phyloP scores from a whole-genome alignment of 2,797 vertebrate species.

The Microhierax caerulescens region DNA sequence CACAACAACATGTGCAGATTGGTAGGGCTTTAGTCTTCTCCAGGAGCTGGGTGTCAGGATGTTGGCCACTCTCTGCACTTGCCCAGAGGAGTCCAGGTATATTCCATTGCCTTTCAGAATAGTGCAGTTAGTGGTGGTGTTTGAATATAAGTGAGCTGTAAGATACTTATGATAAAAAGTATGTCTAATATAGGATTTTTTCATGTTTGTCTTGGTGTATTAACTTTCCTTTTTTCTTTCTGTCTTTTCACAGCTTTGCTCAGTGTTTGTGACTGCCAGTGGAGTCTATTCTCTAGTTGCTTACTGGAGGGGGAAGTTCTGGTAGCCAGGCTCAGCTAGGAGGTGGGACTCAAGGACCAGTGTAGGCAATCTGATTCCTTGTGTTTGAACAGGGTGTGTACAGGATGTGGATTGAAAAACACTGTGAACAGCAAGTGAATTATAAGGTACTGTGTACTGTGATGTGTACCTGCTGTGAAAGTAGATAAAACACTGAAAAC shows the following conservation, averaged over 20 bases:
- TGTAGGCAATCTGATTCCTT: neutral
- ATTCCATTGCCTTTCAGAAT: neutral
- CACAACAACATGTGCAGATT: neutral
- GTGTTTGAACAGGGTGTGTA: neutral
- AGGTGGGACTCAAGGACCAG: neutral
- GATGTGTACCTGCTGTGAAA: neutral
- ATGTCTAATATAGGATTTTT: neutral
- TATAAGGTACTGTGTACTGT: neutral
- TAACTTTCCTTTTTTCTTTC: neutral
- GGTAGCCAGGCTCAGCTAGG: neutral
- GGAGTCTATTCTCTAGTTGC: neutral
- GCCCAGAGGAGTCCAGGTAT: neutral
- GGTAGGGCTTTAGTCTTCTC: neutral
- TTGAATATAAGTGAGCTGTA: neutral
- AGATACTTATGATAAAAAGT: neutral
- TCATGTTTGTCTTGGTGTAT: neutral
- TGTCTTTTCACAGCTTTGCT: neutral
- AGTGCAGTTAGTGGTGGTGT: neutral
- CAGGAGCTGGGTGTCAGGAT: neutral
- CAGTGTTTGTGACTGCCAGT: neutral
- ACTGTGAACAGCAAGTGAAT: neutral
- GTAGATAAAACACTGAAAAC: neutral
- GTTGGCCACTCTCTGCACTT: neutral
- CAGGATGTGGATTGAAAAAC: neutral
- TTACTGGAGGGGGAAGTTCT: neutral